Base-by-base conservation (phyloP, 2,113 vertebrate genomes). In the Craseonycteris thonglongyai region DNA sequence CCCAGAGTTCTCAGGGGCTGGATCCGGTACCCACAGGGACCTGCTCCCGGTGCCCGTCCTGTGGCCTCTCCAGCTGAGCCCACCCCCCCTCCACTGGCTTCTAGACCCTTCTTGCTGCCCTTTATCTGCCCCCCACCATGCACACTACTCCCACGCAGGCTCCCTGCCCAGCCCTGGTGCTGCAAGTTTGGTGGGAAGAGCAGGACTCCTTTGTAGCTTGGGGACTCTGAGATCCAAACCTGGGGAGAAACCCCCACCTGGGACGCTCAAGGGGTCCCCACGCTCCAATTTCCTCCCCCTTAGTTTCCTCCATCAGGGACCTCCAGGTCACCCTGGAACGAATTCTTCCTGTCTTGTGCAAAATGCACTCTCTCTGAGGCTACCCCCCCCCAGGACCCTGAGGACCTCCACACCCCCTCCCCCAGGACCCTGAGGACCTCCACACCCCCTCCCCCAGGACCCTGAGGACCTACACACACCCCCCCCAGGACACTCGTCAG, bases 161-260 rank as follows among this genome's bases (percentile, higher is more conserved):
- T 51, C 7, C 1, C 3, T 49, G 40, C 0, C 0, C 71, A 21
- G 19, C 1, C 0, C 68, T 2, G 74, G 35, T 58, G 63, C 56
- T 14, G 0, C 8, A 4, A 42, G 28, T 35, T 2, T 51, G 47
- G 54, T n/a, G 12, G 45, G 51, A 18, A 61, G 9, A 12, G 12
- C 63, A 33, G 30, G 30, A 68, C 18, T 30, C 58, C 35, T 49
- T 16, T n/a, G 40, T 45, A 75, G 40, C 4, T 5, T 6, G 30
- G 33, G 42, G 35, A 16, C 75, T 54, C n/a, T 38, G 61, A 68
- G 33, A 54, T 11, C 26, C 66, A 61, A 26, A 68, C 8, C 26
- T 42, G 2, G 9, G 6, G 40, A 72, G 14, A 16, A 68, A 14
- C 0, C 0, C 47, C 54, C 78, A n/a, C 56, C 22, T 35, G 15